Conservation (phyloP, 2,888 invertebrate genomes). For the Sinopyrophorus schimmeli region DNA sequence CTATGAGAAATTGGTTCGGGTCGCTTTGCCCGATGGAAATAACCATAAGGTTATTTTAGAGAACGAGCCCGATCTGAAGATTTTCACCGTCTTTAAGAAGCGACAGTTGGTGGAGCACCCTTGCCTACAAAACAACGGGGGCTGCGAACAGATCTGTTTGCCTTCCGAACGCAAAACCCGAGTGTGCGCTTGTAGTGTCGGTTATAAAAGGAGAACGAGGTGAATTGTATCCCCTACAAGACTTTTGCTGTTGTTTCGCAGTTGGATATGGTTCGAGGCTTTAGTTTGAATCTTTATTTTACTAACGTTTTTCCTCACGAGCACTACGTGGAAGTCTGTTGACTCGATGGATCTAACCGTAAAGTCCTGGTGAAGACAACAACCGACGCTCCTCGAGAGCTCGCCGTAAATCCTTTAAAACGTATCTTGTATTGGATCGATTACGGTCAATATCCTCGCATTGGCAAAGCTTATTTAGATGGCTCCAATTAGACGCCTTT, state of each 20-base stretch:
- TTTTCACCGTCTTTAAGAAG: slow-evolving; percentile 86
- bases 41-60: slow-evolving; percentile 76
- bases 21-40: slow-evolving; percentile 79
- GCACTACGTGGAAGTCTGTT: slow-evolving; percentile 93
- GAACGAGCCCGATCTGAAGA: slow-evolving; percentile 86
- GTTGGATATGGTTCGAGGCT: slow-evolving; percentile 84
- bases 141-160: slow-evolving; percentile 93
- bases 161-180: slow-evolving; percentile 77
- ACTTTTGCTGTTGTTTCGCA: slow-evolving; percentile 94
- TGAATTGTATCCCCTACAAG: slow-evolving; percentile 77
- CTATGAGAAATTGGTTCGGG: slow-evolving; percentile 86
- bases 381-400: slow-evolving; percentile 88
- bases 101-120: slow-evolving; percentile 81
- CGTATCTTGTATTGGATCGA: slow-evolving; percentile 96
- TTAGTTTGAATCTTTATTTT: slow-evolving; percentile 92
- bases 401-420: slow-evolving; percentile 97
- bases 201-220: slow-evolving; percentile 79
- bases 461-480: slow-evolving; percentile 86
- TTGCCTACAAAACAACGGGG: slow-evolving; percentile 84
- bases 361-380: slow-evolving; percentile 90
- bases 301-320: slow-evolving; percentile 96
- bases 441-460: slow-evolving; percentile 93
- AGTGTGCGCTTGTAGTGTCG: slow-evolving; percentile 88
- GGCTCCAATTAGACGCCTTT: slow-evolving; percentile 84
- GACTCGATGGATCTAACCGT: slow-evolving; percentile 87